Evolutionary conservation across 2,888 invertebrate species (phyloP).

Genomic region (Drosophila helvetica): DNA sequence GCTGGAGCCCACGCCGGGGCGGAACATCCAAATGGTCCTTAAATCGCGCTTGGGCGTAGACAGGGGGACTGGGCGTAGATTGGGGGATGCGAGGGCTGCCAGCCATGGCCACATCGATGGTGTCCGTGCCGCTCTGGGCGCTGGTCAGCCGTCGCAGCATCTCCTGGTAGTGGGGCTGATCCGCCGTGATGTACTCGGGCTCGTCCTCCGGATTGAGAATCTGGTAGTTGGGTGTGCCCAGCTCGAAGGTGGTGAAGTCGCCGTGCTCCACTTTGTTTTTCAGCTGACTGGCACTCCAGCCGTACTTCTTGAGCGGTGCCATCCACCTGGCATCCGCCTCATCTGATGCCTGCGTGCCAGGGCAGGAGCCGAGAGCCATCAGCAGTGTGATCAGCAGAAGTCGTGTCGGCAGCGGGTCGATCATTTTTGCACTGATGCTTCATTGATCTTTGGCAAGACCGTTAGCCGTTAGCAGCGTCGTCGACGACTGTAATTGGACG

Average conservation of each 20-base stretch:
- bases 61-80: not conserved
- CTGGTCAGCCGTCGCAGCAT: slow-evolving; percentile 60
- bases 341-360: not conserved
- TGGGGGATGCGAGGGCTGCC: not conserved
- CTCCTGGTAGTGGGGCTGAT: slow-evolving; percentile 74
- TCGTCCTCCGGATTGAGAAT: slow-evolving; percentile 76
- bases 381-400: slow-evolving; percentile 36
- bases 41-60: not conserved
- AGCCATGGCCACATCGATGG: slow-evolving; percentile 57
- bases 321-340: slow-evolving; percentile 44
- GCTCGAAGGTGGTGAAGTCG: slow-evolving; percentile 76
- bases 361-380: slow-evolving; percentile 17
- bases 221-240: slow-evolving; percentile 74
- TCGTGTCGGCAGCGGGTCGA: slow-evolving; percentile 49
- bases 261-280: slow-evolving; percentile 70
- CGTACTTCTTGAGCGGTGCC: slow-evolving; percentile 45
- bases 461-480: slow-evolving; percentile 50
- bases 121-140: slow-evolving; percentile 33
- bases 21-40: not conserved
- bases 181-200: slow-evolving; percentile 77
- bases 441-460: slow-evolving; percentile 42
- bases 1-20: not conserved
- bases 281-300: slow-evolving; percentile 53
- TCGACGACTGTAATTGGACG: slow-evolving; percentile 40
- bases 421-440: slow-evolving; percentile 66